Conservation (phyloP, 2,113 vertebrate genomes). For the Thamnophis sirtalis region DNA sequence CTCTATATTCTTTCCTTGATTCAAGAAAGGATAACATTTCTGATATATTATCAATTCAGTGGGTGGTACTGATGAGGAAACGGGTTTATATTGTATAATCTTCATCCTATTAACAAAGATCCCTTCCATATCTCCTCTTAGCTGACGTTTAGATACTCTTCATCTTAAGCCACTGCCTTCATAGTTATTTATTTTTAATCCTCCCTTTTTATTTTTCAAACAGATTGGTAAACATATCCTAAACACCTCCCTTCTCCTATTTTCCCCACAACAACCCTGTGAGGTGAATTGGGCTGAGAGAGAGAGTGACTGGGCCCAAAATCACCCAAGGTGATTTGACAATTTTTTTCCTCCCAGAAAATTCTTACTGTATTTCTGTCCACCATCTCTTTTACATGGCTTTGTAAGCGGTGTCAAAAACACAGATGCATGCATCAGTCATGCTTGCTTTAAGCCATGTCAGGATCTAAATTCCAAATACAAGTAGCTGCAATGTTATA, state of each 20-base stretch:
- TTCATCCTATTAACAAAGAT: neutral
- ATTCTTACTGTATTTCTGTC: neutral
- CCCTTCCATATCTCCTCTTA: neutral
- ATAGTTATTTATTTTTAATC: neutral
- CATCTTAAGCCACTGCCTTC: neutral
- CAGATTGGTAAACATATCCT: neutral
- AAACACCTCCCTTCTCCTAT: neutral
- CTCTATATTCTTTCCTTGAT: neutral
- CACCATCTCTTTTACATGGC: neutral
- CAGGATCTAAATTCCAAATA: conserved; percentile 7
- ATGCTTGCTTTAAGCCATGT: neutral
- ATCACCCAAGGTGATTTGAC: too few species aligned
- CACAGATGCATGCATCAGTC: neutral
- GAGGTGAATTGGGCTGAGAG: neutral
- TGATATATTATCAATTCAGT: neutral
- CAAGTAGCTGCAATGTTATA: conserved; percentile 1
- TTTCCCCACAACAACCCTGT: neutral
- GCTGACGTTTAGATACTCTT: neutral
- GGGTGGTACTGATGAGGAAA: neutral
- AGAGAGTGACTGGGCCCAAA: neutral
- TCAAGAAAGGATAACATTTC: neutral
- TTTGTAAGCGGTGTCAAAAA: neutral
- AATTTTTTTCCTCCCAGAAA: neutral
- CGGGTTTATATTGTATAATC: neutral
- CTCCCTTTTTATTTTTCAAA: neutral